Evolutionary conservation across 1,140 invertebrate genomes (phyloP).

Genomic region (Plectrocnemia conspersa): DNA sequence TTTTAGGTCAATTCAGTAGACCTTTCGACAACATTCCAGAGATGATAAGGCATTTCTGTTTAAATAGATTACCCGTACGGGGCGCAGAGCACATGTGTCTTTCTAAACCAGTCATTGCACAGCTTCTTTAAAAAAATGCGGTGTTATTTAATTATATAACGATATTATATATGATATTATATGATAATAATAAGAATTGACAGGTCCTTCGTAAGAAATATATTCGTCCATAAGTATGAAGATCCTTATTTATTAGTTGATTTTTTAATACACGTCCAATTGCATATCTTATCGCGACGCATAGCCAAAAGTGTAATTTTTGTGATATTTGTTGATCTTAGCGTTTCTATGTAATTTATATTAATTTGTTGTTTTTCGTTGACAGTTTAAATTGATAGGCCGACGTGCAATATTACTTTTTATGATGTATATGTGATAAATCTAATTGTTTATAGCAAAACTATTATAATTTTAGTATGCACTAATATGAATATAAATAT

Average conservation of each 20-base stretch:
- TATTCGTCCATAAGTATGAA: constrained; percentile 17
- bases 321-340: too few relatives aligned
- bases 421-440: too few relatives aligned
- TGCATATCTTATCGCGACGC: too few relatives aligned
- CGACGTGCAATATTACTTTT: too few relatives aligned
- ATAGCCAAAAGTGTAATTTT: too few relatives aligned
- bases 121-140: constrained; percentile 63
- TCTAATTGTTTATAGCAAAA: too few relatives aligned
- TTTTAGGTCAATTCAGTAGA: constrained; percentile 85
- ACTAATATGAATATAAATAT: background rate
- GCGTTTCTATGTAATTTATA: too few relatives aligned
- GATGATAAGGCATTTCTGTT: constrained; percentile 89
- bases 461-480: too few relatives aligned
- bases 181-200: constrained; percentile 1
- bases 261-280: too few relatives aligned
- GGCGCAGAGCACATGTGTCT: constrained; percentile 94
- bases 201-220: constrained; percentile 16
- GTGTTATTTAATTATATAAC: background rate
- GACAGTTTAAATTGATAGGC: too few relatives aligned
- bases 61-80: constrained; percentile 85
- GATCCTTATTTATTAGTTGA: too few relatives aligned
- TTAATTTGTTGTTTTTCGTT: too few relatives aligned
- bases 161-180: background rate
- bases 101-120: constrained; percentile 79
- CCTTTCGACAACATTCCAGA: constrained; percentile 86